Conservation (phyloP, 23 tunicate genomes). For the Diplosoma virens region DNA sequence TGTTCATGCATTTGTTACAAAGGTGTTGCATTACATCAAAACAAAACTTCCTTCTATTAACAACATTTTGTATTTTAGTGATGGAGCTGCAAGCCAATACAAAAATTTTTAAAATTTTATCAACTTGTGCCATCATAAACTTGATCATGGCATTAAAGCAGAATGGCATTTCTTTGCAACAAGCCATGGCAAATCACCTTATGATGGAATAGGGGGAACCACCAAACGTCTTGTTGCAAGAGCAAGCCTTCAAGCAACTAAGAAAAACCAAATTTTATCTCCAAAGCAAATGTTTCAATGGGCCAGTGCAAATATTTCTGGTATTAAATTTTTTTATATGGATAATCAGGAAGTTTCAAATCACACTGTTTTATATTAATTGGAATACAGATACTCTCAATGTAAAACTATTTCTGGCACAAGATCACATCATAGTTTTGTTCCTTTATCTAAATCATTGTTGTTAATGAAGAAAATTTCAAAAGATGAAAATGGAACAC, state of each 20-base stretch:
- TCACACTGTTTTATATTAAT: no score
- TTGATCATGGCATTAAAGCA: background rate
- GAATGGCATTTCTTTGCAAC: slow-evolving; percentile 14
- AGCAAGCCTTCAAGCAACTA: slow-evolving; percentile 6
- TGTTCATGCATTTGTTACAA: background rate
- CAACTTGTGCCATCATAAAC: slow-evolving; percentile 1
- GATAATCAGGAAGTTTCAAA: no score
- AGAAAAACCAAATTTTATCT: background rate
- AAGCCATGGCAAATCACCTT: slow-evolving; percentile 9
- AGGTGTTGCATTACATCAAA: background rate
- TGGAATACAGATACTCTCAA: no score
- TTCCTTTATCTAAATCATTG: no score
- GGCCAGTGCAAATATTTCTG: no score
- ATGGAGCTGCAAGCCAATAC: slow-evolving; percentile 23
- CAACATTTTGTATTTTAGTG: background rate
- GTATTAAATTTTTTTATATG: no score
- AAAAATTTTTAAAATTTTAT: slow-evolving; percentile 2
- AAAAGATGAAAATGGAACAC: no score
- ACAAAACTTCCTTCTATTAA: background rate
- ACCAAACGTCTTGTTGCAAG: slow-evolving; percentile 22
- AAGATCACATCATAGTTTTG: no score
- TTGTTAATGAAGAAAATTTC: no score
- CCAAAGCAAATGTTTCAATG: background rate
- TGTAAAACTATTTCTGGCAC: no score
- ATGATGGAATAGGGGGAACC: slow-evolving; percentile 1